Conservation (phyloP, 2,113 vertebrate species). For the Thermophis baileyi region DNA sequence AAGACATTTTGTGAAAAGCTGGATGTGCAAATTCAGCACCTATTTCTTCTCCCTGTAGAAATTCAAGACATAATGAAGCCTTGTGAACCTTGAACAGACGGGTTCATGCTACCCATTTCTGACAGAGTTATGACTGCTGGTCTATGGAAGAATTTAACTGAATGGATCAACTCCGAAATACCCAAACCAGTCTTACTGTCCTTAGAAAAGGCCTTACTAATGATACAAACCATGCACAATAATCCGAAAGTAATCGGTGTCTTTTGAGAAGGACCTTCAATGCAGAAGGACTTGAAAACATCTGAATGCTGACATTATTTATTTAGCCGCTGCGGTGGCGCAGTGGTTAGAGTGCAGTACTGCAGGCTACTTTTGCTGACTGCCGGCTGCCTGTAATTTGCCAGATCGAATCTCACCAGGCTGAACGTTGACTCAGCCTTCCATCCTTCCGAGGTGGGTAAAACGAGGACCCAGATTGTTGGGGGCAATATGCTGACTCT, state of each 20-base stretch:
- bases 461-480: too few relatives aligned
- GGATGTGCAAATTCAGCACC: not conserved
- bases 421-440: too few relatives aligned
- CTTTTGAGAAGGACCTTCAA: too few relatives aligned
- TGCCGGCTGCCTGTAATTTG: too few relatives aligned
- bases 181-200: rapidly evolving
- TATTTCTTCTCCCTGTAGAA: not conserved
- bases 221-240: not conserved
- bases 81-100: not conserved
- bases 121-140: not conserved
- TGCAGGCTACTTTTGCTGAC: too few relatives aligned
- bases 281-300: not conserved
- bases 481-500: too few relatives aligned
- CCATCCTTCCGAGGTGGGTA: too few relatives aligned
- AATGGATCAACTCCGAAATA: not conserved
- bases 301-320: not conserved
- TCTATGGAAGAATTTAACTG: not conserved
- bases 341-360: too few relatives aligned
- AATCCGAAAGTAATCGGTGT: not conserved
- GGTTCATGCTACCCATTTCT: too few relatives aligned
- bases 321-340: too few relatives aligned
- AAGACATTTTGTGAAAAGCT: not conserved
- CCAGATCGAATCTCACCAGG: too few relatives aligned
- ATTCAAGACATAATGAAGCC: too few relatives aligned
- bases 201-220: not conserved